Conservation (phyloP, 2,888 invertebrate species). For the Drosophila atripex region DNA sequence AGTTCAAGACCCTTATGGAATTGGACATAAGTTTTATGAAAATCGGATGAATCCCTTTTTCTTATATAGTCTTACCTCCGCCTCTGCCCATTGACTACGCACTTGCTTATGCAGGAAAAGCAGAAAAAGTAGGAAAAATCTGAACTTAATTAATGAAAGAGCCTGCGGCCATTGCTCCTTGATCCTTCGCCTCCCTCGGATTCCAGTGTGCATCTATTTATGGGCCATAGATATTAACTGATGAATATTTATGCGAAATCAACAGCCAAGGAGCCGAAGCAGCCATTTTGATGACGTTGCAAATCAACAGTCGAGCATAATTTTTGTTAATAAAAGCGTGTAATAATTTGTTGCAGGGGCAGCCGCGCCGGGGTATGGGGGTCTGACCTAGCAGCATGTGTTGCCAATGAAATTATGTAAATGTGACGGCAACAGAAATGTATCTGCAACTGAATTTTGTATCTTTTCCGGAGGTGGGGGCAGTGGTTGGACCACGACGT, state of each 20-base stretch:
- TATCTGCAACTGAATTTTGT: slow-evolving; percentile 34
- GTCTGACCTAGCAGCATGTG: slow-evolving; percentile 41
- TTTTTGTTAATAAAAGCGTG: slow-evolving; percentile 64
- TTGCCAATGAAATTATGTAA: slow-evolving; percentile 78
- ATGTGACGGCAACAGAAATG: slow-evolving; percentile 62
- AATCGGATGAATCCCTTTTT: background rate
- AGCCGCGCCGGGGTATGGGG: background rate
- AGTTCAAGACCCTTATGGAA: background rate
- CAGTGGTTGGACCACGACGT: slow-evolving; percentile 54
- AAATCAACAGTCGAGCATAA: slow-evolving; percentile 71
- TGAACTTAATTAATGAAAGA: slow-evolving; percentile 72
- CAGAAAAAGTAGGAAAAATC: slow-evolving; percentile 27
- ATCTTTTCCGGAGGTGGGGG: slow-evolving; percentile 29
- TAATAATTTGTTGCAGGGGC: slow-evolving; percentile 48
- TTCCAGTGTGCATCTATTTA: slow-evolving; percentile 53
- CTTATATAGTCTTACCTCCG: background rate
- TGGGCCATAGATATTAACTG: slow-evolving; percentile 53
- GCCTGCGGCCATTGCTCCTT: slow-evolving; percentile 39
- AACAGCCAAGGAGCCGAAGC: background rate
- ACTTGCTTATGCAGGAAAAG: background rate
- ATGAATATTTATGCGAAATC: slow-evolving; percentile 64
- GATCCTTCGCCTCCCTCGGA: slow-evolving; percentile 12
- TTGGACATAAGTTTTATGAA: too few species aligned
- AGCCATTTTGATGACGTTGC: slow-evolving; percentile 52
- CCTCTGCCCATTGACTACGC: slow-evolving; percentile 13